phyloP scores from a whole-genome alignment of 2,797 vertebrate genomes.

The Hypotaenidia philippensis region DNA sequence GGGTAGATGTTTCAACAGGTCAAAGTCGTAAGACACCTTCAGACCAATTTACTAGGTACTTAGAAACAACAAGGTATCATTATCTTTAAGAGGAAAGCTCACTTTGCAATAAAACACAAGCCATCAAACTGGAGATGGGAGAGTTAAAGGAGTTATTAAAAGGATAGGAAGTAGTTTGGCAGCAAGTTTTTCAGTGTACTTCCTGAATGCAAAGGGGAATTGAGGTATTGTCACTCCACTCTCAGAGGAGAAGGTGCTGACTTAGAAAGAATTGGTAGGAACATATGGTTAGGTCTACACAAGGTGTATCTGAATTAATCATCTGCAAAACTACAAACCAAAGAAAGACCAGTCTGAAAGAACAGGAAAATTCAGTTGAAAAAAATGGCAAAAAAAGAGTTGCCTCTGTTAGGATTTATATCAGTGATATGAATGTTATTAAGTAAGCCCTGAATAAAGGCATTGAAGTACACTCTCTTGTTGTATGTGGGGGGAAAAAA shows the following conservation, averaged over 20 bases:
- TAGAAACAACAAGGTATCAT: slow-evolving; percentile 47
- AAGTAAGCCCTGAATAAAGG: neutral
- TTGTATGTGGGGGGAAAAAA: neutral
- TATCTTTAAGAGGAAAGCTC: slow-evolving; percentile 62
- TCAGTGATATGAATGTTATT: neutral
- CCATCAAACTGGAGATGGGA: slow-evolving; percentile 62
- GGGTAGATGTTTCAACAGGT: neutral
- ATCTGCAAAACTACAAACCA: neutral
- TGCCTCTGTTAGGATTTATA: neutral
- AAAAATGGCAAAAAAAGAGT: too few species aligned
- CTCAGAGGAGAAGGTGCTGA: neutral
- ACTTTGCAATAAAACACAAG: slow-evolving; percentile 53
- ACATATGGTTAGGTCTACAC: neutral
- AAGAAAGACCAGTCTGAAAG: neutral
- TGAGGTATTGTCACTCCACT: neutral
- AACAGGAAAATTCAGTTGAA: neutral
- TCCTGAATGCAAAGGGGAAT: neutral
- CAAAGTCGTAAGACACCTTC: slow-evolving; percentile 15
- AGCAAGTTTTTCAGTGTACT: neutral
- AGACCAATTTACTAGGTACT: slow-evolving; percentile 46
- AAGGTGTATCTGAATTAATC: neutral
- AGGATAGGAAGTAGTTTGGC: neutral
- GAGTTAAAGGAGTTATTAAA: slow-evolving; percentile 73
- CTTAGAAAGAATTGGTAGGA: neutral
- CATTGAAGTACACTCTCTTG: neutral